Evolutionary conservation across 2,797 vertebrate genomes (phyloP).

Genomic region (Buceros bicornis): DNA sequence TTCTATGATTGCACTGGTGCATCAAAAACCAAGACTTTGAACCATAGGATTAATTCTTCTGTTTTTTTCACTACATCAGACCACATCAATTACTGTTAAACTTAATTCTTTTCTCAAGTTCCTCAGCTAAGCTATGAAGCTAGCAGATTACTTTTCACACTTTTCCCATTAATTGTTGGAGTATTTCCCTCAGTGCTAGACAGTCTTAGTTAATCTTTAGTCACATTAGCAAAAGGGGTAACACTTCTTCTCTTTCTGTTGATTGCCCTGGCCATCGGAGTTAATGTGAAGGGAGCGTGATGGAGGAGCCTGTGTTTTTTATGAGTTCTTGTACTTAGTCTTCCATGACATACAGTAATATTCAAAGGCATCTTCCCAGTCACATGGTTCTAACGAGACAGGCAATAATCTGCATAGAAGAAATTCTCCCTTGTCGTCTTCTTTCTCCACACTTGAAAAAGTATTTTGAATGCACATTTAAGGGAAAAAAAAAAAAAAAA

Average conservation of each 20-base stretch:
- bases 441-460: not conserved
- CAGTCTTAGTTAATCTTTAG: slow-evolving; percentile 29
- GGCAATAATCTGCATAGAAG: not conserved
- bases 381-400: not conserved
- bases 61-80: not conserved
- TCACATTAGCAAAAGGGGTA: slow-evolving; percentile 23
- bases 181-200: slow-evolving; percentile 13
- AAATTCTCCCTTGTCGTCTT: not conserved
- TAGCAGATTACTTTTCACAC: slow-evolving; percentile 31
- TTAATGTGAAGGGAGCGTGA: slow-evolving; percentile 26
- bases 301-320: not conserved
- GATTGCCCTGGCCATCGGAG: not conserved
- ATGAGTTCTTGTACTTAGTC: not conserved
- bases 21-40: not conserved
- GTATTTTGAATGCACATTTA: not conserved
- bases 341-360: not conserved
- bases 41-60: not conserved
- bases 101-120: slow-evolving; percentile 27
- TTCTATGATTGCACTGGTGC: not conserved
- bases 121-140: not conserved
- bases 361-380: not conserved
- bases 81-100: slow-evolving; percentile 20
- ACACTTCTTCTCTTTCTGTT: slow-evolving; percentile 21
- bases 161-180: slow-evolving; percentile 42
- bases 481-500: not conserved